phyloP scores from a whole-genome alignment of 2,113 vertebrate genomes.

The Gorsachius goisagi region DNA sequence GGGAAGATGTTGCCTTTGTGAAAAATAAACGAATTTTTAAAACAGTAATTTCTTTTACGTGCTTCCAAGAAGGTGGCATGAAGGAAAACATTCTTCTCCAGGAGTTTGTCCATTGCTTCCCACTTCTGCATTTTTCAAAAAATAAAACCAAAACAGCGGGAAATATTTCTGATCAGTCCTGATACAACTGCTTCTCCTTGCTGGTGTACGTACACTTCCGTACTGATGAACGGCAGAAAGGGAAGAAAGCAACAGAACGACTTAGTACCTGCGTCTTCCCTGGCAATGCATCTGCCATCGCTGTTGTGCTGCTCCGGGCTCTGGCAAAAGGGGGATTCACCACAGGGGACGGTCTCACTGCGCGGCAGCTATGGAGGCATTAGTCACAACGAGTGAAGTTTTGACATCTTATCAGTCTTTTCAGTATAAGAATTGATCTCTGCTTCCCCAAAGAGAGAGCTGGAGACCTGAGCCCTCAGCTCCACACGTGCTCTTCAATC shows the following conservation, averaged over 20 bases:
- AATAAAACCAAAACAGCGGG: background rate
- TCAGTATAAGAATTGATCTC: background rate
- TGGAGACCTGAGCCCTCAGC: background rate
- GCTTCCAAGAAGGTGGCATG: background rate
- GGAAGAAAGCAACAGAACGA: background rate
- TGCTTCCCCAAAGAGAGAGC: background rate
- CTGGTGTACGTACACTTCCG: background rate
- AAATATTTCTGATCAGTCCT: background rate
- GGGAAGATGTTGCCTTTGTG: background rate
- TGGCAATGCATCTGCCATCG: background rate
- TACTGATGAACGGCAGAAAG: background rate
- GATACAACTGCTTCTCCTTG: background rate
- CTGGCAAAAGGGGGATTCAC: background rate
- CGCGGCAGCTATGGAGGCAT: background rate
- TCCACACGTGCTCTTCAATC: accelerated
- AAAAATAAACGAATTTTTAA: background rate
- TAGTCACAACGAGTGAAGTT: background rate
- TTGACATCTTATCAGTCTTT: background rate
- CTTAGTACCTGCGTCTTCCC: background rate
- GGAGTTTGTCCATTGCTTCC: background rate
- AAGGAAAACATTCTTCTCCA: background rate
- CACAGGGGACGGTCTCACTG: background rate
- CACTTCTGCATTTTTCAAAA: background rate
- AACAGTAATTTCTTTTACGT: background rate
- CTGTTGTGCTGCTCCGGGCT: background rate